Base-by-base conservation (phyloP, 1,140 invertebrate genomes). In the Drosophila busckii region DNA sequence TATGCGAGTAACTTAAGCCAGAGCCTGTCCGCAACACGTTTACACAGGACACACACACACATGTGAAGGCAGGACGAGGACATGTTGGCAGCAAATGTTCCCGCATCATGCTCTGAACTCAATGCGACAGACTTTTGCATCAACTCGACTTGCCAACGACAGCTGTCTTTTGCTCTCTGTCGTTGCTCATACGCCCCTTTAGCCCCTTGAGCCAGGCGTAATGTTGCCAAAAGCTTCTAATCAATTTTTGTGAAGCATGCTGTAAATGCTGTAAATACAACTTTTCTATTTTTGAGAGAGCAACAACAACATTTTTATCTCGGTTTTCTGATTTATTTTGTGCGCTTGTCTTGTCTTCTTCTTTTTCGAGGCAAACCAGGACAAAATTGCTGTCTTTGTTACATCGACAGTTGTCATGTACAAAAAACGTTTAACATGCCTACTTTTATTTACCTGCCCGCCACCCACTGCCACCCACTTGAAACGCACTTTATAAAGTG, bases 401-500 rank as follows among this genome's bases (percentile, higher is more conserved):
- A 40, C 48, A 55, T 73, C 64, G 68, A 42, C 71, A 71, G 64
- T 65, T 80, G 73, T 69, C 73, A 68, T 73, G 63, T 65, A 68
- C 59, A 73, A 78, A n/a, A n/a, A 71, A 58, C 78, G 68, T 69
- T 73, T 65, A 80, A 73, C 73, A 80, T 82, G 75, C 61, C 75
- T 53, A 58, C 69, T 69, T 56, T 82, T 80, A 80, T 80, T 80
- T 80, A 82, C 73, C 64, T 82, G 23, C 32, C 10, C 38, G 10
- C 20, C 31, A 13, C 10, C 15, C 15, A 19, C 13, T 12, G 12
- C 10, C 10, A 7, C 16, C 2, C n/a, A 6, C 9, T 6, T 9
- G 5, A 70, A 78, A 80, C 63, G 75, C 75, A 80, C 73, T 80
- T 73, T 80, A 69, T 80, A 61, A 68, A 80, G 82, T 82, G 59